These are phyloP conservation scores for Hemicrepidius hirtus DNA, from an alignment of 2,888 invertebrate genomes.

Conservation along the genomic window DNA sequence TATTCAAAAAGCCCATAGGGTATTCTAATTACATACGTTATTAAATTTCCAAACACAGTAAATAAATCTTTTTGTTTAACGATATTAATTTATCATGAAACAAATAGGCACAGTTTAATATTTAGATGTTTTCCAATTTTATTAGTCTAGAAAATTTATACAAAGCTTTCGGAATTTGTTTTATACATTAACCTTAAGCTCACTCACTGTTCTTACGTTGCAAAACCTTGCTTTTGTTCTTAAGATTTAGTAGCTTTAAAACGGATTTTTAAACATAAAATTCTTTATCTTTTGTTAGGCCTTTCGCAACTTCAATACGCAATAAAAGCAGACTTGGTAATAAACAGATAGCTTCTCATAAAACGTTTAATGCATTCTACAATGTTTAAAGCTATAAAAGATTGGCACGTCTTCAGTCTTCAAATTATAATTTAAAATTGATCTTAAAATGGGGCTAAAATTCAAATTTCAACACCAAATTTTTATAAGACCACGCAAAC, in stretches of 20 bases:
- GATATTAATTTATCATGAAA: no score
- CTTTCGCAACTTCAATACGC: conserved; percentile 17
- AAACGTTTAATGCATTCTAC: conserved; percentile 26
- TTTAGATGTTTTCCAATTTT: no score
- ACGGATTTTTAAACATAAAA: conserved; percentile 21
- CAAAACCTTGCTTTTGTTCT: neutral
- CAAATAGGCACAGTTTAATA: no score
- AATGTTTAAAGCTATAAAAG: conserved; percentile 25
- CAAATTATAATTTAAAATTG: conserved; percentile 1
- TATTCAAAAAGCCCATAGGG: no score
- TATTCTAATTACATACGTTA: no score
- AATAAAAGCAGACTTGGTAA: conserved; percentile 27
- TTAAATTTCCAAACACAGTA: no score
- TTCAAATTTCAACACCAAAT: no score
- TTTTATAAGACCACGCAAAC: no score
- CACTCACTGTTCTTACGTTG: neutral
- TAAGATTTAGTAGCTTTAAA: conserved; percentile 3
- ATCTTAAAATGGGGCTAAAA: neutral
- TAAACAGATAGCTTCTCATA: conserved; percentile 34
- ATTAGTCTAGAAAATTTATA: neutral
- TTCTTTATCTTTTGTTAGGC: conserved; percentile 26
- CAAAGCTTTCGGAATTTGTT: neutral
- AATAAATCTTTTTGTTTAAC: no score
- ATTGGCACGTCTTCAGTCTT: conserved; percentile 21
- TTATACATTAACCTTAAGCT: neutral